A percentile compares a stretch with the other conserved stretches of the same genome.
Conservation (phyloP, 2,888 invertebrate species). For the Hemithea aestivaria region DNA sequence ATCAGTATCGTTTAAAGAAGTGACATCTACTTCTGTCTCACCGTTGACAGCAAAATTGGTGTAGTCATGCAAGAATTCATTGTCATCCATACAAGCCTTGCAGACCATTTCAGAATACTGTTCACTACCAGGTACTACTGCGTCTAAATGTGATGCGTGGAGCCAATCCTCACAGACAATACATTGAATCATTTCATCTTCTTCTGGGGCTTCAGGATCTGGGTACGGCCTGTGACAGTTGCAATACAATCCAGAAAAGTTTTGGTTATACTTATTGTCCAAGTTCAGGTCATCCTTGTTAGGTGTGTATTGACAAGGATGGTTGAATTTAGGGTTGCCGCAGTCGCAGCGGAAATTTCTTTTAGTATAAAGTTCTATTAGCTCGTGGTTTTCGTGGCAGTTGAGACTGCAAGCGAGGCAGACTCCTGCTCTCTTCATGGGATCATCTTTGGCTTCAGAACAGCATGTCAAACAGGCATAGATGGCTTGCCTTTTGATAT, state of each 20-base stretch:
- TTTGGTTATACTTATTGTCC: constrained; percentile 92
- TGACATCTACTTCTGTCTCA: constrained; percentile 46
- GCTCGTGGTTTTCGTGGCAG: constrained; percentile 97
- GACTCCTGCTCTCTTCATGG: constrained; percentile 85
- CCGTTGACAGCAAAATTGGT: constrained; percentile 64
- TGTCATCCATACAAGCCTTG: constrained; percentile 85
- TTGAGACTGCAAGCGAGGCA: constrained; percentile 96
- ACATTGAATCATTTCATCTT: constrained; percentile 98
- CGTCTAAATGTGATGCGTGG: constrained; percentile 88
- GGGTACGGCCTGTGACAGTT: constrained; percentile 95
- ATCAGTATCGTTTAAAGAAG: constrained; percentile 30
- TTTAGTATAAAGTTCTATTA: constrained; percentile 97
- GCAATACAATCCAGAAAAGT: constrained; percentile 96
- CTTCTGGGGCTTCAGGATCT: constrained; percentile 88
- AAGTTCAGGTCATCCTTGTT: constrained; percentile 83
- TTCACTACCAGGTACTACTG: constrained; percentile 75
- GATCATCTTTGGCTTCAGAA: constrained; percentile 79
- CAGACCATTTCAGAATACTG: constrained; percentile 92
- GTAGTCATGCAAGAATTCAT: constrained; percentile 87
- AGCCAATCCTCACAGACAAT: constrained; percentile 98
- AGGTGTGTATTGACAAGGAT: constrained; percentile 83
- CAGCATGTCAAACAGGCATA: constrained; percentile 97
- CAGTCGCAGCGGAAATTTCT: constrained; percentile 97
- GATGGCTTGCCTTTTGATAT: constrained; percentile 93
- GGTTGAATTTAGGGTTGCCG: constrained; percentile 88